Conservation (phyloP, 2,797 vertebrate genomes). For the Loris lydekkerianus region DNA sequence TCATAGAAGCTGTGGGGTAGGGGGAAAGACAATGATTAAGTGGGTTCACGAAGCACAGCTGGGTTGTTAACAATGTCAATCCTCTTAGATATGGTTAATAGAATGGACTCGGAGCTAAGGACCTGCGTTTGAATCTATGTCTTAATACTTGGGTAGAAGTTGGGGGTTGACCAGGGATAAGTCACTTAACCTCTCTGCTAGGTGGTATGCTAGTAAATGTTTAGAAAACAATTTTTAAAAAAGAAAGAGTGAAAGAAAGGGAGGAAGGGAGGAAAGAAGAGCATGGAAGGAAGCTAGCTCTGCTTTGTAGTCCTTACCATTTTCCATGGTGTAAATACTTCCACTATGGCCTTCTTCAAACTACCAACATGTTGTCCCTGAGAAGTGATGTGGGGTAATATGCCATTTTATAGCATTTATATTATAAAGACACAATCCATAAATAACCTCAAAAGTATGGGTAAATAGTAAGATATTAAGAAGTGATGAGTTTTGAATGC, state of each 20-base stretch:
- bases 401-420: neutral
- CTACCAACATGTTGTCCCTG: neutral
- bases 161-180: neutral
- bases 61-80: neutral
- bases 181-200: neutral
- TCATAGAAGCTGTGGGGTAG: neutral
- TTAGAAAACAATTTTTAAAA: neutral
- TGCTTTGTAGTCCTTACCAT: neutral
- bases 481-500: neutral
- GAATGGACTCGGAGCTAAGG: neutral
- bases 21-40: neutral
- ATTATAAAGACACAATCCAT: no score
- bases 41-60: neutral
- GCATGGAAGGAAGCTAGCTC: neutral
- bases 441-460: neutral
- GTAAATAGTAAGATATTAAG: neutral
- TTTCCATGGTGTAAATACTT: neutral
- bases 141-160: neutral
- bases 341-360: neutral
- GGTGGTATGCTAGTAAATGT: neutral
- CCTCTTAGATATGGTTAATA: neutral
- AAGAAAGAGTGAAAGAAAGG: rapidly evolving
- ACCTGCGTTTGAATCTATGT: neutral
- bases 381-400: neutral
- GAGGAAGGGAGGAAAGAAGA: rapidly evolving